Evolutionary conservation across 1,140 invertebrate genomes (phyloP).

Genomic region (Neelides sp.): DNA sequence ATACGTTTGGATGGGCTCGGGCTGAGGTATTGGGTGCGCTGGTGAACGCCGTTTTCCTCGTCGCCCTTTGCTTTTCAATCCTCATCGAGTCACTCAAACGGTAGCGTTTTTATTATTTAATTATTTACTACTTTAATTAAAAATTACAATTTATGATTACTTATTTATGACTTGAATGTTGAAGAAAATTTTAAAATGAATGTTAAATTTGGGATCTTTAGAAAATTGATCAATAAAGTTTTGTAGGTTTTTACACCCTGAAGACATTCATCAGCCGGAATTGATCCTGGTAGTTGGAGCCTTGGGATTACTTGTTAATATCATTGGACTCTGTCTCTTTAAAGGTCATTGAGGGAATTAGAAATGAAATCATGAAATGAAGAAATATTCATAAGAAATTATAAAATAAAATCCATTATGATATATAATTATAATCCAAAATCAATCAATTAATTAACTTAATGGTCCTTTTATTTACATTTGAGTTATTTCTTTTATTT

Average conservation of each 20-base stretch:
- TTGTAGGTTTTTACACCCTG: conserved; percentile 49
- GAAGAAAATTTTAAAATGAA: not conserved
- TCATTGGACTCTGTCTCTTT: conserved; percentile 67
- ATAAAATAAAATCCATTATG: too few species aligned
- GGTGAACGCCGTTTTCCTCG: conserved; percentile 79
- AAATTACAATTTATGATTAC: too few species aligned
- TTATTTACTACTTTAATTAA: too few species aligned
- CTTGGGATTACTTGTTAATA: conserved; percentile 65
- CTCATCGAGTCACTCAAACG: conserved; percentile 73
- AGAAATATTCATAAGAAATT: too few species aligned
- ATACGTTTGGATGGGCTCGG: conserved; percentile 85
- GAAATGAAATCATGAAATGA: not conserved
- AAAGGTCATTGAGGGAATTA: conserved; percentile 50
- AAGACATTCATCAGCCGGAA: conserved; percentile 64
- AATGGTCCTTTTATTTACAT: too few species aligned
- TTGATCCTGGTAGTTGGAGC: conserved; percentile 62
- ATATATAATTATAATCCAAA: too few species aligned
- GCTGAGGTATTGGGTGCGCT: conserved; percentile 81
- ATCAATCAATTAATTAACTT: too few species aligned
- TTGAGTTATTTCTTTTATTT: not conserved
- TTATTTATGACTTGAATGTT: not conserved
- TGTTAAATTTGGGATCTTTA: not conserved
- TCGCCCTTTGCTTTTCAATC: conserved; percentile 81
- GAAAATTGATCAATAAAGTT: too few species aligned
- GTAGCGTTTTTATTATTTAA: too few species aligned